These are phyloP conservation scores for Heliconius cydno DNA, from an alignment of 2,888 invertebrate genomes.

Conservation along the genomic window DNA sequence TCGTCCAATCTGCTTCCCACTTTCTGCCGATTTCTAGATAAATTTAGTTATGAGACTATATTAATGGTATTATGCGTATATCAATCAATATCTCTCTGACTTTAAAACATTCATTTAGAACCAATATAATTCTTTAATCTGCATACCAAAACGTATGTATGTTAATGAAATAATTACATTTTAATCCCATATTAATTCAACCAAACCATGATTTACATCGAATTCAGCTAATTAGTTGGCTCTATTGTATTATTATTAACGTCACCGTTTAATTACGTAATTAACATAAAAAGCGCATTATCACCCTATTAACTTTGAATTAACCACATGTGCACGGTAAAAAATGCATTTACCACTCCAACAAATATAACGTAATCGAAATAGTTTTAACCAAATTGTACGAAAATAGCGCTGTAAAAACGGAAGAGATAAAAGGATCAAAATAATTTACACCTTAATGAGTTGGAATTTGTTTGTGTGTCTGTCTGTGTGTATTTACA, in stretches of 20 bases:
- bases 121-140: slow-evolving; percentile 32
- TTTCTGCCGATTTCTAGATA: no score
- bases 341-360: slow-evolving; percentile 23
- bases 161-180: slow-evolving; percentile 43
- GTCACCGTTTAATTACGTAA: slow-evolving; percentile 44
- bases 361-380: slow-evolving; percentile 27
- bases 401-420: slow-evolving; percentile 20
- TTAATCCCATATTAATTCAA: slow-evolving; percentile 45
- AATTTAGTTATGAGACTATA: no score
- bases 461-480: slow-evolving; percentile 55
- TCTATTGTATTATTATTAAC: slow-evolving; percentile 45
- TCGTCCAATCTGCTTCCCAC: no score
- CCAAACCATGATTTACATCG: slow-evolving; percentile 43
- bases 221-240: slow-evolving; percentile 44
- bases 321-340: slow-evolving; percentile 39
- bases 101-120: slow-evolving; percentile 5
- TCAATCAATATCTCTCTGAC: neutral
- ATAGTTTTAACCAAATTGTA: slow-evolving; percentile 32
- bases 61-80: no score
- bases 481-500: slow-evolving; percentile 58
- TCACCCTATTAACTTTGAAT: slow-evolving; percentile 42
- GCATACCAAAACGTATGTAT: slow-evolving; percentile 23
- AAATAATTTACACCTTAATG: slow-evolving; percentile 47
- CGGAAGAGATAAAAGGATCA: slow-evolving; percentile 41
- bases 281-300: slow-evolving; percentile 49